A percentile compares a stretch with the other conserved stretches of the same genome.
phyloP scores from a whole-genome alignment of 2,797 vertebrate genomes.

The Gambusia yucatana region DNA sequence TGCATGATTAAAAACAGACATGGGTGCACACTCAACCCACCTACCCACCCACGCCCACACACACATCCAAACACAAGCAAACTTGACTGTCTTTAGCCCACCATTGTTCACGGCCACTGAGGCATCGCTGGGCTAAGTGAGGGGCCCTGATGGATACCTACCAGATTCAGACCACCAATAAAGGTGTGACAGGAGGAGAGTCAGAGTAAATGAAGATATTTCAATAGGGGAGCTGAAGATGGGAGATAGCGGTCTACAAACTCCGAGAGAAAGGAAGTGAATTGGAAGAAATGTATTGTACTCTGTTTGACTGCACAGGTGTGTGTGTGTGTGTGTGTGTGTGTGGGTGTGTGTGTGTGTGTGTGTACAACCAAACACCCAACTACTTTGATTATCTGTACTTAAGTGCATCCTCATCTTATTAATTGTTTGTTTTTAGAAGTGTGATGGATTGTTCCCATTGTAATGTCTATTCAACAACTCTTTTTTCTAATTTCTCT shows the following conservation, averaged over 20 bases:
- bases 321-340: slow-evolving; percentile 17
- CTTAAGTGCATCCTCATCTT: background rate
- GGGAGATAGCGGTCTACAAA: slow-evolving; percentile 55
- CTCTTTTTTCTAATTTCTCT: background rate
- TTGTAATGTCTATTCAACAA: background rate
- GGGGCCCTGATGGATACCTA: slow-evolving; percentile 84
- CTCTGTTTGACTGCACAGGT: slow-evolving; percentile 63
- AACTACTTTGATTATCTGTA: background rate
- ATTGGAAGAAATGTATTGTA: slow-evolving; percentile 43
- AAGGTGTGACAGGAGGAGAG: slow-evolving; percentile 65
- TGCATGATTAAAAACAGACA: slow-evolving; percentile 69
- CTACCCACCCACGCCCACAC: slow-evolving; percentile 36
- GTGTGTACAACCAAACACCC: slow-evolving; percentile 5
- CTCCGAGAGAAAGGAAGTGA: slow-evolving; percentile 19
- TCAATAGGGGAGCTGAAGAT: slow-evolving; percentile 68
- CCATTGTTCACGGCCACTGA: slow-evolving; percentile 79
- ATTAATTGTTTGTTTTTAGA: background rate
- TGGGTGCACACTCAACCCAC: slow-evolving; percentile 35
- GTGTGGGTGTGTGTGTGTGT: slow-evolving; percentile 35
- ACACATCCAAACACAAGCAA: slow-evolving; percentile 54
- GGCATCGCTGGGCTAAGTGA: slow-evolving; percentile 77
- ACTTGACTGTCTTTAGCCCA: slow-evolving; percentile 65
- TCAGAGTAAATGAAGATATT: slow-evolving; percentile 51
- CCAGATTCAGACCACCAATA: slow-evolving; percentile 81
- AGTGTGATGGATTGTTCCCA: background rate